Evolutionary conservation across 2,797 vertebrate species (phyloP).

Genomic region (Hippocampus kuda): DNA sequence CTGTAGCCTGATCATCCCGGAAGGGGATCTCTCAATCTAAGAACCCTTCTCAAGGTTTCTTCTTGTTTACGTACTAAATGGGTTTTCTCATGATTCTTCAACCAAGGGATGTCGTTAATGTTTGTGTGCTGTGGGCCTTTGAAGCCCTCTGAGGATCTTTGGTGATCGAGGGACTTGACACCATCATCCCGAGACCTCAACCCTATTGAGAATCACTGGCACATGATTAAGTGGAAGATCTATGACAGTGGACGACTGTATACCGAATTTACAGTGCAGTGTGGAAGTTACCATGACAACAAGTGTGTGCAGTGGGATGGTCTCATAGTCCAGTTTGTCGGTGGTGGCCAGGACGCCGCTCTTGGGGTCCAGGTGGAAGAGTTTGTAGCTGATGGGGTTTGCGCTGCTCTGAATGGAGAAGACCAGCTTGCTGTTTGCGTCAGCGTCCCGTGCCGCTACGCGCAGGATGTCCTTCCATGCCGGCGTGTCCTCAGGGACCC

Average conservation of each 20-base stretch:
- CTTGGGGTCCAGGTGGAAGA: constrained; percentile 88
- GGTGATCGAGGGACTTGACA: neutral
- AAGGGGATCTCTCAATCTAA: too few species aligned
- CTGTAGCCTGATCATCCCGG: too few species aligned
- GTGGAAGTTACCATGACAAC: constrained; percentile 77
- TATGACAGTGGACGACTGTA: neutral
- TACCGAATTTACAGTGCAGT: neutral
- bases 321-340: constrained; percentile 75
- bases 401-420: constrained; percentile 83
- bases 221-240: neutral
- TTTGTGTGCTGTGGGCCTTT: neutral
- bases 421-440: constrained; percentile 79
- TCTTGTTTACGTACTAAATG: too few species aligned
- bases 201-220: neutral
- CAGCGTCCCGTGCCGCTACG: constrained; percentile 78
- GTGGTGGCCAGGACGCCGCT: constrained; percentile 75
- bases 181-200: neutral
- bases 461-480: constrained; percentile 80
- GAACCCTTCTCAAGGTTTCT: too few species aligned
- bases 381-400: constrained; percentile 70
- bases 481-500: constrained; percentile 80
- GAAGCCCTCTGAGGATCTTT: neutral
- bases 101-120: too few species aligned
- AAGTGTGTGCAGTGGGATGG: constrained; percentile 72
- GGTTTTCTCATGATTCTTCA: too few species aligned